Evolutionary conservation across 2,797 vertebrate species (phyloP), one percentile per base, ranked within the genome.

Genomic region (Chelon labrosus): DNA sequence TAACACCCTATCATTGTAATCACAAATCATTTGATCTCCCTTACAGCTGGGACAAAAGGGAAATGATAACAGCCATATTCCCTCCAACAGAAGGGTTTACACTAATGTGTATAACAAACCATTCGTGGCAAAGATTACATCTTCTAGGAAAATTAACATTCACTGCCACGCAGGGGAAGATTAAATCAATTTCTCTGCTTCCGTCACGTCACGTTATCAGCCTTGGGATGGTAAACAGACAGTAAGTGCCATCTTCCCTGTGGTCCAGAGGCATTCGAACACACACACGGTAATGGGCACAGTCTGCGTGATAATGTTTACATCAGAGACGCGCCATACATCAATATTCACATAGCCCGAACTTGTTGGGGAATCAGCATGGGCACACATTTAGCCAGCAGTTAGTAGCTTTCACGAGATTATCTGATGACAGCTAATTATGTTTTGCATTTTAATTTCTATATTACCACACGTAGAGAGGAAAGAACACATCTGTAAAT

Each of bases 181-280:
- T 91, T 87, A 88, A 93, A 93, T 93, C 90, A 92, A 91, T 92
- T 90, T 88, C 79, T 83, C 78, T 85, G 87, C 90, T 89, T 91
- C 89, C 80, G 86, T 91, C 90, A 89, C 87, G 74, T 90, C 82
- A 73, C 22, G 86, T 93, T 93, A 93, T 91, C 89, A 75, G 88
- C 85, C 83, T 79, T 78, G 77, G 88, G 88, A 91, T 75, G 80
- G 84, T 86, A 89, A 91, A 92, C 90, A 91, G 87, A 82, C 86
- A 78, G 82, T 85, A 89, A 92, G 88, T 90, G 88, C 57, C 85
- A 74, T 91, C 88, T 88, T 91, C 80, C 83, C 85, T 17, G 46
- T 65, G 77, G 83, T 89, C 88, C 75, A 75, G 63, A 87, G 86
- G 71, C 86, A 75, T 77, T 82, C 70, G 57, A 84, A n/a, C n/a